Conservation (phyloP, 2,797 vertebrate genomes). For the Rhinophrynus dorsalis region DNA sequence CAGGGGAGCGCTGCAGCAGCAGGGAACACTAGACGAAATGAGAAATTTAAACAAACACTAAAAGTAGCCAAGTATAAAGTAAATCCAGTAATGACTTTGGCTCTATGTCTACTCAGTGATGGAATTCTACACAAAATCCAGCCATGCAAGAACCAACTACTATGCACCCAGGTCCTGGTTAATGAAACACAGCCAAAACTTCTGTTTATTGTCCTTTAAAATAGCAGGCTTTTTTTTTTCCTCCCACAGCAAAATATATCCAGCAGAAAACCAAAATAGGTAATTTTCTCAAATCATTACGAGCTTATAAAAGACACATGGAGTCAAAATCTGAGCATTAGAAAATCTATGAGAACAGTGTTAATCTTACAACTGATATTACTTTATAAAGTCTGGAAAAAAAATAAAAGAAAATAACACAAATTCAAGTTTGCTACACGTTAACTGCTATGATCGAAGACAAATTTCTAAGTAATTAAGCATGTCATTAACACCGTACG, state of each 20-base stretch:
- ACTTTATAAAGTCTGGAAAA: too few species aligned
- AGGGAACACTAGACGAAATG: slow-evolving; percentile 8
- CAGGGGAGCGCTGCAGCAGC: slow-evolving; percentile 17
- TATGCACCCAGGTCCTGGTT: slow-evolving; percentile 2
- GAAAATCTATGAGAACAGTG: background rate
- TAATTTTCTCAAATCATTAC: slow-evolving; percentile 8
- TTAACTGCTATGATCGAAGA: too few species aligned
- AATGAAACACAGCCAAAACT: slow-evolving; percentile 5
- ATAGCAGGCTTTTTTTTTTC: too few species aligned
- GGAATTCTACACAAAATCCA: slow-evolving; percentile 8
- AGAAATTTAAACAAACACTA: slow-evolving; percentile 30
- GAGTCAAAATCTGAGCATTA: background rate
- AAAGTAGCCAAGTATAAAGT: slow-evolving; percentile 35
- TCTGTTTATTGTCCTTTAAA: slow-evolving; percentile 21
- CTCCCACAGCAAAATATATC: background rate
- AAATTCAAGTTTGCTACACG: too few species aligned
- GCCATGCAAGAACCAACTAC: slow-evolving; percentile 16
- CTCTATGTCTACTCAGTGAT: background rate
- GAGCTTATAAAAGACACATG: background rate
- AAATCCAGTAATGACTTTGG: slow-evolving; percentile 25
- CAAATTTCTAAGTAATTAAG: too few species aligned
- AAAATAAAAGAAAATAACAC: too few species aligned
- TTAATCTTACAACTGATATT: too few species aligned
- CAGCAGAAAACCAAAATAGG: background rate
- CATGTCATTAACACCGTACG: too few species aligned